Percentiles rank a stretch among this genome's conserved stretches.
Evolutionary conservation across 92 coral and sea anemone species (phyloP).

Genomic region (Actinernus sp.): DNA sequence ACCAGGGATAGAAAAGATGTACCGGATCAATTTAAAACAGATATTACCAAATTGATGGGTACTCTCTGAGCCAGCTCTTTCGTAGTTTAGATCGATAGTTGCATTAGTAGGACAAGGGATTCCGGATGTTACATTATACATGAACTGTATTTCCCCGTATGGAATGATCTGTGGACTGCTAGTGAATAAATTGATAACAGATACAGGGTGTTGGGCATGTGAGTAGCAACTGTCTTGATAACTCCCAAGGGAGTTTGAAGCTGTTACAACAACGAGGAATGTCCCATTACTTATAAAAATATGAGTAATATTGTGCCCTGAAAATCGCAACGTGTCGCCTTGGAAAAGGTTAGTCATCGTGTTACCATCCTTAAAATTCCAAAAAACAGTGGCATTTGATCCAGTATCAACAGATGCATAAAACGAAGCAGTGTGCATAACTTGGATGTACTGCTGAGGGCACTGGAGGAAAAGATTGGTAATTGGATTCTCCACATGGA

Average conservation of each 20-base stretch:
- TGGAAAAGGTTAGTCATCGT: conserved; percentile 11
- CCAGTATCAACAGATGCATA: conserved; percentile 51
- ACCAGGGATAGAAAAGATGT: conserved; percentile 51
- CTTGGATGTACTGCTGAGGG: conserved; percentile 41
- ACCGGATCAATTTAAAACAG: conserved; percentile 13
- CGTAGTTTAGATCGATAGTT: conserved; percentile 64
- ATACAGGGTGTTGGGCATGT: conserved; percentile 61
- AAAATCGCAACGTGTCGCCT: conserved; percentile 39
- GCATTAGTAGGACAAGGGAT: conserved; percentile 88
- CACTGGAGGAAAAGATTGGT: conserved; percentile 19
- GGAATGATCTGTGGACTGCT: conserved; percentile 85
- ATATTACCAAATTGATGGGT: conserved; percentile 27
- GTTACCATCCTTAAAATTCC: conserved; percentile 68
- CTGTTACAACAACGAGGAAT: conserved; percentile 41
- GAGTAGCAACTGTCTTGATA: background rate
- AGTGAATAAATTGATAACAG: conserved; percentile 16
- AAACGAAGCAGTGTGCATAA: conserved; percentile 25
- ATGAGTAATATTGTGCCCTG: conserved; percentile 25
- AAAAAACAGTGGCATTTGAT: conserved; percentile 72
- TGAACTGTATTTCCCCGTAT: conserved; percentile 61
- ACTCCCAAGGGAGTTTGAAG: conserved; percentile 60
- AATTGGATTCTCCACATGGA: conserved; percentile 63
- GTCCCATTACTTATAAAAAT: conserved; percentile 49
- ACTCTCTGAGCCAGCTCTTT: conserved; percentile 8
- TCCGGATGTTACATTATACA: conserved; percentile 30